phyloP scores from a whole-genome alignment of 1,140 invertebrate genomes.

The Pogonomyrmex californicus region DNA sequence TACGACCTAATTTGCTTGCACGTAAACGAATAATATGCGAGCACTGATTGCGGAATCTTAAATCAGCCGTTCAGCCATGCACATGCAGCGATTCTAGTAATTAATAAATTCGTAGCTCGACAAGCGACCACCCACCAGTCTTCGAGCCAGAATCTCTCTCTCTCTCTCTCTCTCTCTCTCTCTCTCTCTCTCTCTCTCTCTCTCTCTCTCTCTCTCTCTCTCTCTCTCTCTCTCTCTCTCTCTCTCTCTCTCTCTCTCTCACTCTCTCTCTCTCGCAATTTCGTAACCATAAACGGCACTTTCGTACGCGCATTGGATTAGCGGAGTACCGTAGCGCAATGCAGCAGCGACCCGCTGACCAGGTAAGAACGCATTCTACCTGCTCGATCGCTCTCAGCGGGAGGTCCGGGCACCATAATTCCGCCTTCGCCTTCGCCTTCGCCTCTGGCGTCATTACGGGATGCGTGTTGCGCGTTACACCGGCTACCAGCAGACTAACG shows the following conservation, averaged over 20 bases:
- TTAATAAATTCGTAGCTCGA: conserved; percentile 60
- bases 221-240: no score
- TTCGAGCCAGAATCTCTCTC: background rate
- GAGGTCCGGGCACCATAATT: conserved; percentile 71
- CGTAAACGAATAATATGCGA: conserved; percentile 18
- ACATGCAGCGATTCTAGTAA: conserved; percentile 49
- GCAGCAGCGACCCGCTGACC: conserved; percentile 53
- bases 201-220: background rate
- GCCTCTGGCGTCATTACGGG: conserved; percentile 66
- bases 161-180: background rate
- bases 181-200: no score
- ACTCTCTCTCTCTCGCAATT: conserved; percentile 19
- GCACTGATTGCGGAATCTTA: conserved; percentile 44
- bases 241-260: background rate
- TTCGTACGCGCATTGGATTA: conserved; percentile 63
- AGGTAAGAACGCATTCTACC: conserved; percentile 62
- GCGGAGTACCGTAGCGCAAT: conserved; percentile 57
- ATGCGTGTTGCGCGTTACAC: conserved; percentile 71
- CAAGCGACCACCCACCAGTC: conserved; percentile 55
- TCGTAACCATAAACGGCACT: conserved; percentile 43
- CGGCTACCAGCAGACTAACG: conserved; percentile 57
- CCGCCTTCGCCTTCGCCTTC: conserved; percentile 68
- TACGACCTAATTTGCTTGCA: conserved; percentile 35
- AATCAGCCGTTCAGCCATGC: conserved; percentile 8
- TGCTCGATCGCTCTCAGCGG: conserved; percentile 71